Evolutionary conservation across 2,888 invertebrate genomes (phyloP), one percentile per base, ranked within the genome.

Genomic region (Loripinus fragilis): DNA sequence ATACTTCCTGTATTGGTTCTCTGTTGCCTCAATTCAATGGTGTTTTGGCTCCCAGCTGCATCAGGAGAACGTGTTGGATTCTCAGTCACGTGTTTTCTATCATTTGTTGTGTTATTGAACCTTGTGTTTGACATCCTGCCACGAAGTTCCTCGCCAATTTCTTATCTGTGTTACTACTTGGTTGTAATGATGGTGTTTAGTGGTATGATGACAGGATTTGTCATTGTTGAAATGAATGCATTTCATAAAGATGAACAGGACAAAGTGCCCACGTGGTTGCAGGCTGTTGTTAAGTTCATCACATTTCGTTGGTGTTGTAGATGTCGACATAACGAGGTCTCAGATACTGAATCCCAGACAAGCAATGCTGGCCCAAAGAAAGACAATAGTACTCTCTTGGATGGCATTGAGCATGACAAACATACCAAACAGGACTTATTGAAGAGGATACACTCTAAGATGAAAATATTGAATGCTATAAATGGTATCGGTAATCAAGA

Each of bases 81-180:
- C 50, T 77, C 77, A 2, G 71, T 83, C 48, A 80, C 83, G n/a
- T 83, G 83, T 60, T 83, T 83, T 48, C 70, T 83, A 71, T 77
- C 83, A 0, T 83, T 80, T 33, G 75, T 80, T 10, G 80, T 83
- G 2, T 66, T 83, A 5, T 55, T 83, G 17, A 75, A 75, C 28
- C 72, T 76, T 2, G 74, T 80, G 20, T 72, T 80, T 66, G 77
- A 75, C 1, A 73, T 80, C 30, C 68, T 83, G 2, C 83, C 83
- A 0, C 70, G 67, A 1, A 60, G 77, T 2, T 78, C 77, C 15
- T 69, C 74, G 1, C 80, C 77, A 0, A 75, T 83, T 48, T 77
- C 83, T 0, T 80, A 77, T 60, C 50, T 83, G 23, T 73, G 80
- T 64, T 77, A 74, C 67, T 83, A 83, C 64, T 60, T 75, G 2